These are phyloP conservation scores for Parnassius mnemosyne DNA, from an alignment of 2,888 invertebrate genomes.

Conservation along the genomic window DNA sequence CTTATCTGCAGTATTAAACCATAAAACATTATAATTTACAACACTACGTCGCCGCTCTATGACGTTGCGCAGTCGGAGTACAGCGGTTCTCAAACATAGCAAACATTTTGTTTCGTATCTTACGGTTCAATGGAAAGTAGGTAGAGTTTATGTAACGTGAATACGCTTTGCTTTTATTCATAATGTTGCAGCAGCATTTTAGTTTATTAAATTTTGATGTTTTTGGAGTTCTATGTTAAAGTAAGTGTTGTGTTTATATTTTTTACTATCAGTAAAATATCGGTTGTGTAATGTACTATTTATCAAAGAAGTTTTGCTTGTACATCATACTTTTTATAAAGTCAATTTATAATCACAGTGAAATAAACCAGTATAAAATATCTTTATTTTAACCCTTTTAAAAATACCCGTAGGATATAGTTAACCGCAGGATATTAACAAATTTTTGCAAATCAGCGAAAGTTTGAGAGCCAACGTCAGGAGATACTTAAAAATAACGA, in stretches of 20 bases:
- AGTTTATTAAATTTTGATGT: not conserved
- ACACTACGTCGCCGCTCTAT: constrained; percentile 61
- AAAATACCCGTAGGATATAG: constrained; percentile 5
- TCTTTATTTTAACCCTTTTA: too few relatives aligned
- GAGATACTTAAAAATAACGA: constrained; percentile 80
- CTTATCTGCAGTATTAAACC: constrained; percentile 80
- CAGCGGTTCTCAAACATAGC: constrained; percentile 53
- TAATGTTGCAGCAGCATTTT: constrained; percentile 3
- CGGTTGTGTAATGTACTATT: too few relatives aligned
- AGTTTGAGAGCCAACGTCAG: constrained; percentile 60
- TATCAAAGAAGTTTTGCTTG: too few relatives aligned
- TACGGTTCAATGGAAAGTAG: constrained; percentile 1
- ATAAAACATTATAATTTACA: constrained; percentile 81
- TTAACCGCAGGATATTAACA: constrained; percentile 5
- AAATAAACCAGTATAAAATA: too few relatives aligned
- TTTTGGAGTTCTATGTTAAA: too few relatives aligned
- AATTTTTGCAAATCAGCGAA: constrained; percentile 38
- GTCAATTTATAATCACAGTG: too few relatives aligned
- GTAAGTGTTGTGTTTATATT: too few relatives aligned
- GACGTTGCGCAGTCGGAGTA: constrained; percentile 55
- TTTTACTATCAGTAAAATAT: too few relatives aligned
- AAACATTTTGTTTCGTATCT: constrained; percentile 9
- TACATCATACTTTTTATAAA: too few relatives aligned
- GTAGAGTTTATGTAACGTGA: not conserved
- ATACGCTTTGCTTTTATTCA: not conserved